These are phyloP conservation scores for Borostomias antarcticus DNA, from an alignment of 2,797 vertebrate species.

Conservation along the genomic window DNA sequence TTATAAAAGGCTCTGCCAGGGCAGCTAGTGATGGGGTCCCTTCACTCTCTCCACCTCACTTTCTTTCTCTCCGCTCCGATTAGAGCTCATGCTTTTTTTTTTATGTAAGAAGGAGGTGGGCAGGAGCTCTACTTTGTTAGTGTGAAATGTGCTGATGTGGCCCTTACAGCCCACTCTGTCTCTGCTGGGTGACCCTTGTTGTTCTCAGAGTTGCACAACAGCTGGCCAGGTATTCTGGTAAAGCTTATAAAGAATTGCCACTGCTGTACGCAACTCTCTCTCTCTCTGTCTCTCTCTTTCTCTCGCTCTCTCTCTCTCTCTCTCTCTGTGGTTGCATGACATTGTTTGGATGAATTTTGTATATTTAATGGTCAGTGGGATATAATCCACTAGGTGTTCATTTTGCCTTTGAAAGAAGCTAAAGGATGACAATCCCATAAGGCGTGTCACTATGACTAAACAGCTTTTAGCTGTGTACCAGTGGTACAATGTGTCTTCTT, in stretches of 20 bases:
- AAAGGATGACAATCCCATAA: not conserved
- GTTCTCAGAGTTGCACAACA: conserved; percentile 24
- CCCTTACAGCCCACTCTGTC: conserved; percentile 17
- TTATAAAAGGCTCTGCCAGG: conserved; percentile 40
- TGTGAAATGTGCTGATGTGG: no score
- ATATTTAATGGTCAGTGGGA: no score
- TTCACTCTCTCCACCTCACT: not conserved
- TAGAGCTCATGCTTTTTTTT: not conserved
- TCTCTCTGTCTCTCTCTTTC: not conserved
- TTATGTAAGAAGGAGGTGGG: not conserved
- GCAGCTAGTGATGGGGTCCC: conserved; percentile 2
- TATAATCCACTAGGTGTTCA: not conserved
- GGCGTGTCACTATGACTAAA: no score
- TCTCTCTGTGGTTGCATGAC: not conserved
- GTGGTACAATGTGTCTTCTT: no score
- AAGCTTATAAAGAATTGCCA: conserved; percentile 13
- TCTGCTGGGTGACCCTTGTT: conserved; percentile 7
- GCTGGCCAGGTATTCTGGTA: conserved; percentile 39
- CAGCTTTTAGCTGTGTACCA: no score
- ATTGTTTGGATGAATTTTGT: not conserved
- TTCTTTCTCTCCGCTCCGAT: not conserved
- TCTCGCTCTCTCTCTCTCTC: not conserved
- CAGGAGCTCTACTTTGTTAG: no score
- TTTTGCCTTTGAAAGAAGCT: no score
- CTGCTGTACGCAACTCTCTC: conserved; percentile 18